Evolutionary conservation across 2,888 invertebrate genomes (phyloP), one percentile per base, ranked within the genome.

Genomic region (Orthosia cruda): DNA sequence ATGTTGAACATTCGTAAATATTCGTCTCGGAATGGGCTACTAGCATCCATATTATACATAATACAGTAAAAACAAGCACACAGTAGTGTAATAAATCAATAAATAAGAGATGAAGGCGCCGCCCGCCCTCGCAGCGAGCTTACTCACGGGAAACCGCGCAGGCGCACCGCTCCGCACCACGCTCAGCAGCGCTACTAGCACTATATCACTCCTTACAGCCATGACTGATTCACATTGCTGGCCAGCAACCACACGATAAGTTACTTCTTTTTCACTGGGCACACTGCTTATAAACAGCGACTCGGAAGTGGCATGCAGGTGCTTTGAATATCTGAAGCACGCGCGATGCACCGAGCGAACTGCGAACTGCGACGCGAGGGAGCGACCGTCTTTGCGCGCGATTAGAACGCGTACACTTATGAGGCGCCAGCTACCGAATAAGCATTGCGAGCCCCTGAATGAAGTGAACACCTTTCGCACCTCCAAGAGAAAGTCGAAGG

Each of bases 401-500:
- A 94, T 96, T 94, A 95, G 92, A 94, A 93, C 96, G 96, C 94
- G 95, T 94, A 95, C 94, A 94, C 95, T 95, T 95, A 95, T 94
- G 95, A 94, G 94, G 92, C 92, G 95, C 91, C 94, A 91, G 95
- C 96, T 96, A 96, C 96, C 92, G 96, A 96, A 95, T 95, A 95
- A 95, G 93, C 94, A 95, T 92, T 92, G 94, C 93, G 93, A 95
- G 95, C 95, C 95, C 95, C 95, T 94, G 93, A 91, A 93, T 92
- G 92, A 92, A 94, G 92, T 91, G 92, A 92, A 94, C 94, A 95
- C 96, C 96, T 94, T 96, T 96, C 95, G 96, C 96, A 96, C 96
- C 96, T 96, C 96, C 90, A 92, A 96, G 96, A 96, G 96, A 96
- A 96, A 96, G 96, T 96, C 92, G 93, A 94, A 96, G 96, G 96